These are phyloP conservation scores for Sussaba pulchella DNA, from an alignment of 2,888 invertebrate genomes.

Conservation along the genomic window DNA sequence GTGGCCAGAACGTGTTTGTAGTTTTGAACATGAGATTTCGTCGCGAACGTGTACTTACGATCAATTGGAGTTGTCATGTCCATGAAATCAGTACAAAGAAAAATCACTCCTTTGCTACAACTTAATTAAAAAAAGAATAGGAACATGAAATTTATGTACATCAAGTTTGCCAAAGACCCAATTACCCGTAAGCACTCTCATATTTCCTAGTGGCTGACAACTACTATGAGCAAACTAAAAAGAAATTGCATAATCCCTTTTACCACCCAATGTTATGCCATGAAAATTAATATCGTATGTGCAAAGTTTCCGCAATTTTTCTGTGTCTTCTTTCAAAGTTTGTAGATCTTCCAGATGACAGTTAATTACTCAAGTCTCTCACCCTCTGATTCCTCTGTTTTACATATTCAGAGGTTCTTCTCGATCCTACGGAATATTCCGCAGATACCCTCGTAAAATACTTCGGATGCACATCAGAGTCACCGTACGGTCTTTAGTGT, in stretches of 20 bases:
- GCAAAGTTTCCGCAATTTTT: constrained; percentile 20
- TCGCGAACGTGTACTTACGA: no score
- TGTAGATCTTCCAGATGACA: constrained; percentile 27
- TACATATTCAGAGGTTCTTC: constrained; percentile 34
- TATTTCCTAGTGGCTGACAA: constrained; percentile 19
- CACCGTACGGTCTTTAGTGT: constrained; percentile 3
- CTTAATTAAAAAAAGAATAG: constrained; percentile 18
- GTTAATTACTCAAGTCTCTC: constrained; percentile 41
- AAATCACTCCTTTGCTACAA: no score
- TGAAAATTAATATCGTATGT: constrained; percentile 3
- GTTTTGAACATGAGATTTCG: no score
- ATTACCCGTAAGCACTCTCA: not conserved
- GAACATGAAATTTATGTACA: not conserved
- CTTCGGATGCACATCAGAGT: no score
- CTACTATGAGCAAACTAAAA: not conserved
- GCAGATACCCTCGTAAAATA: constrained; percentile 5
- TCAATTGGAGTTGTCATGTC: no score
- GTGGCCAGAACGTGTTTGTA: no score
- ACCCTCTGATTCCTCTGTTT: not conserved
- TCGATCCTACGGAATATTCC: not conserved
- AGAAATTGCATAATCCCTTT: constrained; percentile 33
- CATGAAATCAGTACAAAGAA: no score
- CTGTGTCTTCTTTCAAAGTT: constrained; percentile 41
- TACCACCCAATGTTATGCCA: constrained; percentile 16
- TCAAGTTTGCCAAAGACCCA: not conserved